Evolutionary conservation across 2,113 vertebrate genomes (phyloP), one percentile per base, ranked within the genome.

Genomic region (Oreocharis arfaki): DNA sequence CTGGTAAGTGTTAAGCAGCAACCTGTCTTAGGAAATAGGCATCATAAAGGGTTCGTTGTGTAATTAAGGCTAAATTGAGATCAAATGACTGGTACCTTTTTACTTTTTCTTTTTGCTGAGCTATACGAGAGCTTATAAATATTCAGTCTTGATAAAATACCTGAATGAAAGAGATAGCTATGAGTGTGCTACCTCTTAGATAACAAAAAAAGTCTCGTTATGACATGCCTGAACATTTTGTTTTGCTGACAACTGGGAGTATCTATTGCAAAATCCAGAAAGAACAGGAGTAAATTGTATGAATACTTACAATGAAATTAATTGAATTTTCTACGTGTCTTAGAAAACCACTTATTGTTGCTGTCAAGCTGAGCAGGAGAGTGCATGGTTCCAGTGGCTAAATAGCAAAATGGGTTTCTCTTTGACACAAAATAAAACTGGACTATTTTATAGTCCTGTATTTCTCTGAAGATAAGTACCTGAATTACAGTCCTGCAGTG

Each of bases 81-180:
- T 57, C 35, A 80, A 55, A 30, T 84, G 79, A 39, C 32, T 67
- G 69, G n/a, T 50, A 27, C 6, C 78, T 78, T 63, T 73, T 47
- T 57, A 27, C 14, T 63, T 87, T 71, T 79, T 28, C 7, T 56
- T 93, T 92, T 70, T 90, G 64, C 81, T 91, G 80, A 95, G 49
- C 53, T 87, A 22, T 47, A 63, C 5, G 4, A 44, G 50, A 71
- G 22, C n/a, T 85, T 68, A 88, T 93, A 73, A 88, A 90, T 90
- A 92, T 87, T 93, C 81, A 69, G 7, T 30, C 57, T 73, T 79
- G 89, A 75, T 76, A 94, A 91, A 89, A 93, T 60, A 83, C 46
- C 37, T 79, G 84, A 89, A 79, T 39, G 57, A 64, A 79, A 85
- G 61, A 47, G 32, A 85, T 80, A 50, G 73, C 42, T 85, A n/a